phyloP scores from a whole-genome alignment of 2,797 vertebrate genomes.

The Phrynocephalus vlangalii region DNA sequence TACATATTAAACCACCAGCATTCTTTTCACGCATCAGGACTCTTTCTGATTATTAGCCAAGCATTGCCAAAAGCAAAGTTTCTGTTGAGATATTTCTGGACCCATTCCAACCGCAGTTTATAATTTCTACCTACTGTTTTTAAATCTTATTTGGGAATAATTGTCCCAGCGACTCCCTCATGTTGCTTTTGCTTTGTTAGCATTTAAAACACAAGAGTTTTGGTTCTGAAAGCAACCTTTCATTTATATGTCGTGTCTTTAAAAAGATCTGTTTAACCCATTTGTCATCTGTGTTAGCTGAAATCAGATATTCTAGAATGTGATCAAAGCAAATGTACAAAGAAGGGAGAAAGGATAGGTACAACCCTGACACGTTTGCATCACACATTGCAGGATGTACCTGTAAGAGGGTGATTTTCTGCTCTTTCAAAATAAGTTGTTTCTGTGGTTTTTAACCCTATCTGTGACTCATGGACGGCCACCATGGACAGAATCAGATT shows the following conservation, averaged over 20 bases:
- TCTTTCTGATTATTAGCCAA: background rate
- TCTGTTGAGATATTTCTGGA: constrained; percentile 37
- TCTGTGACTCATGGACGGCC: background rate
- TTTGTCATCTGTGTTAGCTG: background rate
- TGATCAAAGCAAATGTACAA: background rate
- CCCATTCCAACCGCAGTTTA: constrained; percentile 1
- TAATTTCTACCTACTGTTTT: constrained; percentile 39
- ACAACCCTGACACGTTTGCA: too few species aligned
- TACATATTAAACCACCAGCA: background rate
- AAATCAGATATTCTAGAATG: background rate
- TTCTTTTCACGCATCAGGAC: background rate
- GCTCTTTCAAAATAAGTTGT: background rate
- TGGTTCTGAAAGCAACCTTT: background rate
- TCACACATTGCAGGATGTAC: background rate
- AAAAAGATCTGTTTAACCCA: background rate
- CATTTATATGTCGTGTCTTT: background rate
- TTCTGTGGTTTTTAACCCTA: background rate
- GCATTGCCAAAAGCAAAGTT: background rate
- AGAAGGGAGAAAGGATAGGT: background rate
- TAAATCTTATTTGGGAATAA: constrained; percentile 35
- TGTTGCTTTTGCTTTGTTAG: background rate
- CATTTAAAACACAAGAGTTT: constrained; percentile 8
- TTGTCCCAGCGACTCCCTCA: background rate
- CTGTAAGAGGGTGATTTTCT: background rate
- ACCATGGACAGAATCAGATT: background rate